Base-by-base conservation (phyloP, 2,113 vertebrate species). In the Panthera leo region DNA sequence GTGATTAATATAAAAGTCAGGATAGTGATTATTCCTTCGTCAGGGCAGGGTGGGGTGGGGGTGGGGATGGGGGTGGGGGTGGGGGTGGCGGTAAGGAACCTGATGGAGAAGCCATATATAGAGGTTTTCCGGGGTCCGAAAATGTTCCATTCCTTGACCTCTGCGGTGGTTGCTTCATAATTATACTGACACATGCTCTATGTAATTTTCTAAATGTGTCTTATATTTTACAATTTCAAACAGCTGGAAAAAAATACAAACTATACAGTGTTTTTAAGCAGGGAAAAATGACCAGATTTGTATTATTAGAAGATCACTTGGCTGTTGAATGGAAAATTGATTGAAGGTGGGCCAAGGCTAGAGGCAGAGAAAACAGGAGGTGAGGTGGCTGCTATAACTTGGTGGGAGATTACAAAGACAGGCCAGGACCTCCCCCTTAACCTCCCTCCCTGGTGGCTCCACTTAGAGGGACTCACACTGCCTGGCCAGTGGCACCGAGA, bases 1-100 rank as follows among this genome's bases (percentile, higher is more conserved):
- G 73, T 97, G 95, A 98, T 97, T 96, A 94, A 94, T 82, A 76
- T 10, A 53, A 65, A 95, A 97, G 65, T 95, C 87, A 96, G 90
- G 48, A 45, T 34, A n/a, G n/a, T 92, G 92, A 88, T 71, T 76
- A 58, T 79, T 65, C 73, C 63, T 70, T 48, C 36, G 61, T 73
- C 53, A 76, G 68, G 51, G 29, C 29, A 21, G 48, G 51, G n/a
- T 23, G 36, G 65, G 2, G 8, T 36, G 31, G 19, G 23, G 31
- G 12, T 42, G 36, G 39, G 73, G 25, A 8, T 29, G 42, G 73
- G 15, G 34, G 3, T n/a, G 2, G 51, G 13, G 58, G 3, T 45
- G 3, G 61, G 14, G 51, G 15, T 4, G 14, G 29, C 68, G 45
- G 21, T 45, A 9, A 45, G 45, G 8, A 45, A 36, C 19, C 79